A percentile compares a stretch with the other conserved stretches of the same genome.
Evolutionary conservation across 92 coral and sea anemone species (phyloP).

Genomic region (Palythoa caribaeorum): DNA sequence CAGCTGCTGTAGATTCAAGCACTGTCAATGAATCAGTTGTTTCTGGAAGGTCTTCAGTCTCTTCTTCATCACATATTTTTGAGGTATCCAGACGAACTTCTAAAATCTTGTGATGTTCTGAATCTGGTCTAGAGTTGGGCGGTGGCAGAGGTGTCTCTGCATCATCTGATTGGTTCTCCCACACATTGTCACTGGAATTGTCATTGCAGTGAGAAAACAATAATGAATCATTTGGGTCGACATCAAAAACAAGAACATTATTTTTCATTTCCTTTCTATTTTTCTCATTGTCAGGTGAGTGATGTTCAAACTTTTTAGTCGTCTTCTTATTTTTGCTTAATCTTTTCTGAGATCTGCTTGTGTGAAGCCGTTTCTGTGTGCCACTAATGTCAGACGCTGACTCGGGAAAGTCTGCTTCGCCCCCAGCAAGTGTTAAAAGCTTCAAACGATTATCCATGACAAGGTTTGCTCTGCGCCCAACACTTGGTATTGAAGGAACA

Average conservation of each 20-base stretch:
- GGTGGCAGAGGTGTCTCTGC: slow-evolving; percentile 73
- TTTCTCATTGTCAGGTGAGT: not conserved
- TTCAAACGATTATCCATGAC: slow-evolving; percentile 78
- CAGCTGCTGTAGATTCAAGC: not conserved
- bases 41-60: slow-evolving; percentile 10
- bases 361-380: slow-evolving; percentile 53
- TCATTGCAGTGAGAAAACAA: slow-evolving; percentile 73
- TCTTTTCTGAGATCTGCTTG: slow-evolving; percentile 49
- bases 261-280: slow-evolving; percentile 29
- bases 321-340: not conserved
- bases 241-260: slow-evolving; percentile 75
- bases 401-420: slow-evolving; percentile 46
- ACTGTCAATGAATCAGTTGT: slow-evolving; percentile 28
- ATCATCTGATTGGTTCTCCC: slow-evolving; percentile 37
- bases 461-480: slow-evolving; percentile 74
- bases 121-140: slow-evolving; percentile 84
- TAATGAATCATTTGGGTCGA: slow-evolving; percentile 81
- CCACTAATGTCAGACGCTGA: slow-evolving; percentile 27
- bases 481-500: slow-evolving; percentile 94
- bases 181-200: not conserved
- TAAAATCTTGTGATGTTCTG: slow-evolving; percentile 41
- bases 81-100: slow-evolving; percentile 31
- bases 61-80: slow-evolving; percentile 7
- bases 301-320: not conserved
- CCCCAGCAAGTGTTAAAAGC: slow-evolving; percentile 77